Conservation (phyloP, 2,888 invertebrate species). For the Toxonevra muliebris region DNA sequence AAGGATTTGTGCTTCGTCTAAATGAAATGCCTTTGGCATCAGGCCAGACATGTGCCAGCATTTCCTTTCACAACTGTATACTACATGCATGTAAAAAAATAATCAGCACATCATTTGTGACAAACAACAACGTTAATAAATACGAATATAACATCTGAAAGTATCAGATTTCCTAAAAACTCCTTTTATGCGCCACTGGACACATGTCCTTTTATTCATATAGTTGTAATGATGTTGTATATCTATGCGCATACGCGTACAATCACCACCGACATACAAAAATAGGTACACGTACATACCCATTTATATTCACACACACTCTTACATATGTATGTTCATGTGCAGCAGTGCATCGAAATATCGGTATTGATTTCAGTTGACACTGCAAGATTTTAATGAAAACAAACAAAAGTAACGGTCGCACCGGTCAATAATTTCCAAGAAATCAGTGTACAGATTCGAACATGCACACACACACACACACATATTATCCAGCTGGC, state of each 20-base stretch:
- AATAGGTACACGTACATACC: neutral
- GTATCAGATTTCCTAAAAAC: neutral
- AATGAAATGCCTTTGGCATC: neutral
- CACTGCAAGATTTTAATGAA: neutral
- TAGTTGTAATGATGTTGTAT: no score
- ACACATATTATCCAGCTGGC: no score
- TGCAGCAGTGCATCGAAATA: no score
- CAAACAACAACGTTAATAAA: neutral
- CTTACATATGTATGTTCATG: neutral
- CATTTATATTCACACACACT: neutral
- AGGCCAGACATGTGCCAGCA: neutral
- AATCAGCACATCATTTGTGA: neutral
- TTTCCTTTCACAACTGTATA: neutral
- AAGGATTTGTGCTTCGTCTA: neutral
- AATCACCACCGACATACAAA: no score
- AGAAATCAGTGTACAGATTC: neutral
- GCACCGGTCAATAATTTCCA: constrained; percentile 9
- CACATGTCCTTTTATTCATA: no score
- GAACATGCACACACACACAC: no score
- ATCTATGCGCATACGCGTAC: no score
- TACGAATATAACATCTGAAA: neutral
- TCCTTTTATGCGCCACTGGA: no score
- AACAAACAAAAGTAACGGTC: neutral
- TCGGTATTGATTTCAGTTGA: constrained; percentile 1
- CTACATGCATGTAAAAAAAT: neutral